phyloP scores from a whole-genome alignment of 1,140 invertebrate genomes.

The Drosophila pectinifera region DNA sequence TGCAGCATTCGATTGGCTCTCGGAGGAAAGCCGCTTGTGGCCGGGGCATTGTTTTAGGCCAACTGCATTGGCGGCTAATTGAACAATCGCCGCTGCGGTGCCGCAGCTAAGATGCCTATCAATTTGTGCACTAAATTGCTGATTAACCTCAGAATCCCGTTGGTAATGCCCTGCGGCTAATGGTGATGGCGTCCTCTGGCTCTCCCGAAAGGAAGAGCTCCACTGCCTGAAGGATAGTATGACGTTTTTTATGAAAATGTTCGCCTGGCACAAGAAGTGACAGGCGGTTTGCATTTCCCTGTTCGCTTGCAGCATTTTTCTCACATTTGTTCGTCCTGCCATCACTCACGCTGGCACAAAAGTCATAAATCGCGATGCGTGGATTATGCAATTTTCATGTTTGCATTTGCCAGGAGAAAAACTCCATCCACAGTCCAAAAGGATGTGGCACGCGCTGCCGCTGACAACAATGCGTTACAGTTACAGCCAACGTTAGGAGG shows the following conservation, averaged over 20 bases:
- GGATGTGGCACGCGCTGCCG: conserved; percentile 48
- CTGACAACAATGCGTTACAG: conserved; percentile 78
- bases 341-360: conserved; percentile 73
- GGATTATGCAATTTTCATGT: conserved; percentile 84
- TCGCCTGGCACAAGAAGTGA: conserved; percentile 50
- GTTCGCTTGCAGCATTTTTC: conserved; percentile 61
- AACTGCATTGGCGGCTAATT: conserved; percentile 63
- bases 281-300: conserved; percentile 68
- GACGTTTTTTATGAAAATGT: conserved; percentile 58
- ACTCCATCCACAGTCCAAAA: conserved; percentile 29
- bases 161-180: conserved; percentile 52
- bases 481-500: conserved; percentile 27
- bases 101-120: conserved; percentile 58
- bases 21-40: conserved; percentile 68
- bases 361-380: conserved; percentile 84
- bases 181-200: background rate
- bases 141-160: conserved; percentile 65
- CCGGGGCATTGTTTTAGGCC: conserved; percentile 38
- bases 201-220: background rate
- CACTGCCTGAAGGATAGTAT: conserved; percentile 21
- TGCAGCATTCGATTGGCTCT: conserved; percentile 59
- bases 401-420: conserved; percentile 63
- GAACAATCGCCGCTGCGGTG: conserved; percentile 42
- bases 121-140: conserved; percentile 78
- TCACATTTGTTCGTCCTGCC: conserved; percentile 76